Evolutionary conservation across 2,113 vertebrate species (phyloP).

Genomic region (Pipa parva): DNA sequence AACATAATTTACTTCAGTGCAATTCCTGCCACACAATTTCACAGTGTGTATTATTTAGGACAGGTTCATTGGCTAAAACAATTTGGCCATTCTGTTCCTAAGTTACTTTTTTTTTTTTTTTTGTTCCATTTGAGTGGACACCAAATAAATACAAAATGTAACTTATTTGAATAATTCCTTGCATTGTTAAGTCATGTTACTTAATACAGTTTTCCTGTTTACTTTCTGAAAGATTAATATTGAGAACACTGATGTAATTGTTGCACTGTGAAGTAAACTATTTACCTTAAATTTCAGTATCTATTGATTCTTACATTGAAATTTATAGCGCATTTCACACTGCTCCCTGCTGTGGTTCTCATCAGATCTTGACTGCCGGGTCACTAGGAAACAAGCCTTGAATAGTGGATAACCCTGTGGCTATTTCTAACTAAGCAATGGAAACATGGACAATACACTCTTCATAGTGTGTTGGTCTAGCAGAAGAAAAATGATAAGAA

Average conservation of each 20-base stretch:
- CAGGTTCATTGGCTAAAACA: conserved; percentile 27
- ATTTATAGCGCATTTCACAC: conserved; percentile 70
- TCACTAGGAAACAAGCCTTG: conserved; percentile 69
- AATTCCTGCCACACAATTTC: conserved; percentile 44
- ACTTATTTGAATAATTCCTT: conserved; percentile 19
- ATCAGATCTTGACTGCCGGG: conserved; percentile 60
- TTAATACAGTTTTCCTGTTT: not conserved
- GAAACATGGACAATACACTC: conserved; percentile 58
- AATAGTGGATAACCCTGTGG: conserved; percentile 68
- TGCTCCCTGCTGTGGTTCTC: conserved; percentile 64
- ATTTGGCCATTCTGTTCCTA: conserved; percentile 28
- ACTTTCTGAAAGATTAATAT: not conserved
- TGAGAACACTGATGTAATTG: conserved; percentile 29
- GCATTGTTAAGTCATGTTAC: not conserved
- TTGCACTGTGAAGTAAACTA: conserved; percentile 36
- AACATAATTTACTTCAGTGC: conserved; percentile 36
- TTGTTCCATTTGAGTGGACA: conserved; percentile 15
- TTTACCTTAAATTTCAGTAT: conserved; percentile 43
- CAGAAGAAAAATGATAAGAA: conserved; percentile 61
- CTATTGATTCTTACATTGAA: conserved; percentile 68
- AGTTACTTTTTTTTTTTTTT: conserved; percentile 14
- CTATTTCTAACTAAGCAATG: conserved; percentile 68
- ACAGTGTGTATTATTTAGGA: conserved; percentile 36
- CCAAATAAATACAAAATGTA: conserved; percentile 13
- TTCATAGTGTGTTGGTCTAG: conserved; percentile 50